Conservation (phyloP, 2,797 vertebrate species). For the Okamejei kenojei region DNA sequence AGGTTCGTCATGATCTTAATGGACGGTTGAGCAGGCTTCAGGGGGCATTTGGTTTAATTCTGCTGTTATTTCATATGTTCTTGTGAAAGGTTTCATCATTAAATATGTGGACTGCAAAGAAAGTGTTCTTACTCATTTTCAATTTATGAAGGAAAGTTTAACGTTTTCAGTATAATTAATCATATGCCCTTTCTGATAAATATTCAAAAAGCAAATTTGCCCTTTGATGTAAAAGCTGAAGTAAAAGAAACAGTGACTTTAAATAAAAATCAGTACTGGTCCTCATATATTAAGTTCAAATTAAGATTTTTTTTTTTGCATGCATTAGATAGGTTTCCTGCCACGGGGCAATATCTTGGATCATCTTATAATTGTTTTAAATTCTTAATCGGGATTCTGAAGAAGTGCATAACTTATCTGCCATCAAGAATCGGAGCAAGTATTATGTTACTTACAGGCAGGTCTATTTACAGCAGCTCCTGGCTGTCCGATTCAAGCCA, state of each 20-base stretch:
- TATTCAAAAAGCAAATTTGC: neutral
- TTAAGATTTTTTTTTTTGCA: neutral
- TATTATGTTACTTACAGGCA: constrained; percentile 79
- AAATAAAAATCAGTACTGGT: no score
- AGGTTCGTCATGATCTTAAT: no score
- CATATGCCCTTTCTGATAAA: neutral
- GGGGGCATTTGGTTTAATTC: no score
- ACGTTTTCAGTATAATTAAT: neutral
- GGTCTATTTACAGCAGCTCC: constrained; percentile 85
- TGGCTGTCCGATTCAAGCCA: constrained; percentile 77
- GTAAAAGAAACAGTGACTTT: neutral
- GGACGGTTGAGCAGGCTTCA: no score
- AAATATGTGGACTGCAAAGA: neutral
- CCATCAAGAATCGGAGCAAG: constrained; percentile 45
- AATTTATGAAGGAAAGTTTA: neutral
- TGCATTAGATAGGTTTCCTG: neutral
- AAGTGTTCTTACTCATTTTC: neutral
- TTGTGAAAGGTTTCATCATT: neutral
- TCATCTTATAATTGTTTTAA: neutral
- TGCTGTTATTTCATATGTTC: no score
- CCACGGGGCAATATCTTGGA: neutral
- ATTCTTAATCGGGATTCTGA: constrained; percentile 23
- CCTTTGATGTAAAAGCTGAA: neutral
- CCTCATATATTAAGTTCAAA: neutral
- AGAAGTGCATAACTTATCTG: constrained; percentile 24